Evolutionary conservation across 2,113 vertebrate species (phyloP).

Genomic region (Macroglossus sobrinus): DNA sequence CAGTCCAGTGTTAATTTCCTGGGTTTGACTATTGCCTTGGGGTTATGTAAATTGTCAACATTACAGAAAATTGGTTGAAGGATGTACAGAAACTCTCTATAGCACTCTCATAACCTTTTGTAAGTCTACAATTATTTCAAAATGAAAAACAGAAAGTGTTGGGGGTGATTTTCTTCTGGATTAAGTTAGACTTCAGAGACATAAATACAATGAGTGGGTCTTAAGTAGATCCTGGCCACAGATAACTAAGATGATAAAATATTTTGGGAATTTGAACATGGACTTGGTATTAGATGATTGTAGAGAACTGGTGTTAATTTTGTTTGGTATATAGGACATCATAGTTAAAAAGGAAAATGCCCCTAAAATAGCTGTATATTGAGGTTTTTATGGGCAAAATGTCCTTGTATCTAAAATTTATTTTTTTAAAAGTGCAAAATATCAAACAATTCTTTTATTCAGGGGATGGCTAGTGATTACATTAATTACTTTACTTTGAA

Average conservation of each 20-base stretch:
- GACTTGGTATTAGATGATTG: neutral
- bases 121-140: neutral
- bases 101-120: neutral
- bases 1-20: neutral
- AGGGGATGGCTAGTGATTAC: neutral
- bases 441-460: neutral
- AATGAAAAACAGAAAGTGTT: neutral
- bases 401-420: conserved; percentile 6
- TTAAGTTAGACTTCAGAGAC: neutral
- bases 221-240: neutral
- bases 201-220: neutral
- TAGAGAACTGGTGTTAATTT: neutral
- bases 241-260: neutral
- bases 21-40: rapidly evolving
- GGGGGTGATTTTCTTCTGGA: neutral
- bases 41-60: neutral
- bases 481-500: neutral
- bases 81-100: neutral
- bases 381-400: neutral
- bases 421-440: conserved; percentile 11
- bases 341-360: neutral
- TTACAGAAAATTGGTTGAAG: neutral
- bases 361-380: neutral
- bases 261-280: neutral
- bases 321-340: neutral